Conservation (phyloP, 2,113 vertebrate species). For the Chlamydotis undulata region DNA sequence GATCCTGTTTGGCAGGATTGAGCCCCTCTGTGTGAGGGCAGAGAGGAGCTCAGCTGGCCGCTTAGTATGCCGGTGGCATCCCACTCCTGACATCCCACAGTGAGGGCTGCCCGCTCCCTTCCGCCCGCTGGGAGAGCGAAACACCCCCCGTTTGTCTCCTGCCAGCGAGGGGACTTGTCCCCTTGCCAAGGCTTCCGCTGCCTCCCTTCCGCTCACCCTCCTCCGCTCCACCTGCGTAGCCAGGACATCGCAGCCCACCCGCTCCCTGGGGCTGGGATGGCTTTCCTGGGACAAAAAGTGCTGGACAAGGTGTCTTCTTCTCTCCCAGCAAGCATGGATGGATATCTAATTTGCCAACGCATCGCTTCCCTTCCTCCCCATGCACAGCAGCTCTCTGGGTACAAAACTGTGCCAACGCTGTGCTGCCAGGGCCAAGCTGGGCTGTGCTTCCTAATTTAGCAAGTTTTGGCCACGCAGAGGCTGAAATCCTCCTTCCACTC, state of each 20-base stretch:
- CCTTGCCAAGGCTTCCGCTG: neutral
- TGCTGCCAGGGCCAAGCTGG: neutral
- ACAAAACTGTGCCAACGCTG: neutral
- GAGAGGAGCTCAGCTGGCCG: neutral
- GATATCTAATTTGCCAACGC: neutral
- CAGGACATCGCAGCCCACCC: neutral
- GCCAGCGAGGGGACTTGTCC: neutral
- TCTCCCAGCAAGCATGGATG: neutral
- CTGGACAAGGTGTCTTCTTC: neutral
- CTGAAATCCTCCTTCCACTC: neutral
- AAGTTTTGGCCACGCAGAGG: neutral
- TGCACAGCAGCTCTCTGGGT: neutral
- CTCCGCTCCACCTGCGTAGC: neutral
- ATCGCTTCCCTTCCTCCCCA: neutral
- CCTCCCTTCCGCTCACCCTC: neutral
- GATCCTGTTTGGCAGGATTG: constrained; percentile 44
- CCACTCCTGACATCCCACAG: neutral
- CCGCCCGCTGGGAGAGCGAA: neutral
- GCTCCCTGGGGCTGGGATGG: neutral
- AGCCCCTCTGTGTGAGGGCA: neutral
- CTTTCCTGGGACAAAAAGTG: neutral
- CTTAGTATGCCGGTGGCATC: constrained; percentile 1
- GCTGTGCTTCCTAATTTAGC: neutral
- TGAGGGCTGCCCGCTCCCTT: neutral
- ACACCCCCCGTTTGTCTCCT: neutral